Percentiles rank a stretch among this genome's conserved stretches.
phyloP scores from a whole-genome alignment of 2,888 invertebrate genomes.

The Synergus umbraculus region DNA sequence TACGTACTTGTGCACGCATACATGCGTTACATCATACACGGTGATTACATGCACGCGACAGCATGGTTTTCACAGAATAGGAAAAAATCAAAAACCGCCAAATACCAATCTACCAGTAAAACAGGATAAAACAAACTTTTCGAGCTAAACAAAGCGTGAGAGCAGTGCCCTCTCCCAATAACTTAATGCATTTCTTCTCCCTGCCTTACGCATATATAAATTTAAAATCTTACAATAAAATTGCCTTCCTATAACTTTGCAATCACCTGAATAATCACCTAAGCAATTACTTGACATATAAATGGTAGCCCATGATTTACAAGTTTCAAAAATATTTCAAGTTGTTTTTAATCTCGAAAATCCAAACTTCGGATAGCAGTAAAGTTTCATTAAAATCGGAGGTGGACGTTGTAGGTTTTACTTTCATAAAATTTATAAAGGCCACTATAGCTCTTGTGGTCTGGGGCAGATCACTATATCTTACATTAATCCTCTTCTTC shows the following conservation, averaged over 20 bases:
- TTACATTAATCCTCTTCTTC: conserved; percentile 18
- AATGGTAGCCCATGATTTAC: neutral
- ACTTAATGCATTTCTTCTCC: conserved; percentile 51
- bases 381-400: conserved; percentile 30
- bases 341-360: neutral
- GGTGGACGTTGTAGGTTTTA: neutral
- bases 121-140: neutral
- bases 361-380: neutral
- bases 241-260: neutral
- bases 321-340: neutral
- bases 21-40: conserved; percentile 56
- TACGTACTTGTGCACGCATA: conserved; percentile 51
- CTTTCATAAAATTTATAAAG: conserved; percentile 28
- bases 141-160: conserved; percentile 26
- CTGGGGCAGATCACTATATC: conserved; percentile 20
- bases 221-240: neutral
- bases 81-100: conserved; percentile 20
- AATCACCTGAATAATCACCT: too few relatives aligned
- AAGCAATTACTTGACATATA: too few relatives aligned
- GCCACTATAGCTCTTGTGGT: conserved; percentile 1
- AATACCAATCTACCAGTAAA: conserved; percentile 9
- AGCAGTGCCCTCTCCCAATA: conserved; percentile 43
- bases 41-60: conserved; percentile 42
- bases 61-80: conserved; percentile 15
- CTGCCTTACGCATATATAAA: conserved; percentile 6